Conservation (phyloP, 2,797 vertebrate species). For the Decapterus maruadsi region DNA sequence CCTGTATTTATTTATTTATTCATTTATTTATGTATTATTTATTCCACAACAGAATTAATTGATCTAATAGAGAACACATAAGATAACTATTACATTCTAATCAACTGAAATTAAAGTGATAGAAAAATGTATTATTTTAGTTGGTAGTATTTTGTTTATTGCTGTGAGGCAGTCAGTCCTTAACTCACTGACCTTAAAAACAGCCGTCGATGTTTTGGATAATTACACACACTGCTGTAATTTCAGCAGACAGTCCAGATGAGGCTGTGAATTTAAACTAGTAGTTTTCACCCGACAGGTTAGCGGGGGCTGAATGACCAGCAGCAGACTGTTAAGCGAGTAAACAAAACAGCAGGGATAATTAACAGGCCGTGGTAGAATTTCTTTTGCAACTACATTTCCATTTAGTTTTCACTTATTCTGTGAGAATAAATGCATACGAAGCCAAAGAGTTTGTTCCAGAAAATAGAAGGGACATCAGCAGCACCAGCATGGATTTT, state of each 20-base stretch:
- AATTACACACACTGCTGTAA: slow-evolving; percentile 64
- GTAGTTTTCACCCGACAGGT: slow-evolving; percentile 41
- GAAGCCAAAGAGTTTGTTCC: not conserved
- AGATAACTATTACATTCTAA: slow-evolving; percentile 8
- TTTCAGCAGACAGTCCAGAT: slow-evolving; percentile 39
- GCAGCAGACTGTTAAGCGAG: slow-evolving; percentile 18
- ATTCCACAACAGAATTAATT: slow-evolving; percentile 2
- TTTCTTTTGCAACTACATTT: slow-evolving; percentile 27
- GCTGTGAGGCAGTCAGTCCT: slow-evolving; percentile 31
- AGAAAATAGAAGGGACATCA: not conserved
- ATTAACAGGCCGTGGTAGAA: not conserved
- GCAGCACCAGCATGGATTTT: not conserved
- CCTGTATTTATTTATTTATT: slow-evolving; percentile 11
- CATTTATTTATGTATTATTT: slow-evolving; percentile 23
- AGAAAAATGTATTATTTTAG: not conserved
- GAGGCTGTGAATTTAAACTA: slow-evolving; percentile 50
- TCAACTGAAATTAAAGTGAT: slow-evolving; percentile 11
- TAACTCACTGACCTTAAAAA: slow-evolving; percentile 29
- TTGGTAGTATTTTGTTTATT: slow-evolving; percentile 5
- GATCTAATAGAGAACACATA: not conserved
- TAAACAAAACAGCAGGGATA: slow-evolving; percentile 9
- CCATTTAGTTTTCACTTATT: slow-evolving; percentile 3
- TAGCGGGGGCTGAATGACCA: slow-evolving; percentile 22
- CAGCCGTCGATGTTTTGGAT: slow-evolving; percentile 53
- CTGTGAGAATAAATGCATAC: not conserved